phyloP scores from a whole-genome alignment of 2,888 invertebrate species.

The Bursaphelenchus okinawaensis region DNA sequence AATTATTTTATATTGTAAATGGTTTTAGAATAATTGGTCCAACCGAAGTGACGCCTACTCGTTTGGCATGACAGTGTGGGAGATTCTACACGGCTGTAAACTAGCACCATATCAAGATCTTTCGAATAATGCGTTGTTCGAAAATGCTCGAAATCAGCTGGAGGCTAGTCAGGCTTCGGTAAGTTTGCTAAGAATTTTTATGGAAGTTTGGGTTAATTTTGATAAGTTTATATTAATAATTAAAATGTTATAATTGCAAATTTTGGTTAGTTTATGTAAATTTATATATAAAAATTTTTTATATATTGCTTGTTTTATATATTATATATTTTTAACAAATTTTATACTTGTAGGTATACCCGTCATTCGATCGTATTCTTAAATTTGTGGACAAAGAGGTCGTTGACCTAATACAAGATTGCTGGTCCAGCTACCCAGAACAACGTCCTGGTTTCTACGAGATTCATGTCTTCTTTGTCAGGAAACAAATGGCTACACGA shows the following conservation, averaged over 20 bases:
- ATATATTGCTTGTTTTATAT: background rate
- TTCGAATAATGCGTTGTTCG: constrained; percentile 73
- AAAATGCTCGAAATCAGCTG: constrained; percentile 65
- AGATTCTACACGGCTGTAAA: constrained; percentile 75
- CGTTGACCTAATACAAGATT: constrained; percentile 83
- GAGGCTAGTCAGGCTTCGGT: constrained; percentile 30
- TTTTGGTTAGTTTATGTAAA: too few species aligned
- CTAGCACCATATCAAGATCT: constrained; percentile 73
- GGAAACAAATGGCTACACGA: constrained; percentile 22
- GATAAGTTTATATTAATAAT: too few species aligned
- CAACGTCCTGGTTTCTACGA: constrained; percentile 80
- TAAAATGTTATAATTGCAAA: too few species aligned
- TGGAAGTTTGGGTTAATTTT: too few species aligned
- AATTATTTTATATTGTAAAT: background rate
- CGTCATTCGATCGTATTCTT: constrained; percentile 65
- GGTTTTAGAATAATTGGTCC: constrained; percentile 74
- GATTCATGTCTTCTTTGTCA: constrained; percentile 70
- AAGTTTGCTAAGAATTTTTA: constrained; percentile 6
- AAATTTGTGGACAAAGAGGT: constrained; percentile 77
- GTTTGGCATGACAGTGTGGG: constrained; percentile 81
- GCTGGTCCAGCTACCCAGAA: constrained; percentile 76
- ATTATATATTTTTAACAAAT: background rate
- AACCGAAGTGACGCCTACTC: constrained; percentile 84
- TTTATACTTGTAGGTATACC: constrained; percentile 61
- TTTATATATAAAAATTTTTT: too few species aligned